Percentiles rank a stretch among this genome's conserved stretches.
phyloP scores from a whole-genome alignment of 2,113 vertebrate genomes.

The Maccullochella peelii region DNA sequence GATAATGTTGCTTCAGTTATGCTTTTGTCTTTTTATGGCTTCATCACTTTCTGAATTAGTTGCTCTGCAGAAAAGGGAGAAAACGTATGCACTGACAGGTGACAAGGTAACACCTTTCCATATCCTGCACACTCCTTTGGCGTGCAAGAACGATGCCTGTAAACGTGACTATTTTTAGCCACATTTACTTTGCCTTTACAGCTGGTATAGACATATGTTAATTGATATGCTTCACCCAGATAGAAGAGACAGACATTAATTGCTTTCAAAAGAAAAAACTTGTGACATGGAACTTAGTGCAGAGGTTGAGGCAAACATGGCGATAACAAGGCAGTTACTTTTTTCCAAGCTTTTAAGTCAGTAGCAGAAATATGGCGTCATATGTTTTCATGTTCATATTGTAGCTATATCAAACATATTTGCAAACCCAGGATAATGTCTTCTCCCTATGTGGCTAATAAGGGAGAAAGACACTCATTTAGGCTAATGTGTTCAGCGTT shows the following conservation, averaged over 20 bases:
- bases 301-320: not conserved
- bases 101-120: constrained; percentile 47
- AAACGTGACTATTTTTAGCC: constrained; percentile 42
- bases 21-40: not conserved
- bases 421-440: not conserved
- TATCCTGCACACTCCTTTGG: not conserved
- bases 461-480: constrained; percentile 41
- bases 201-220: not conserved
- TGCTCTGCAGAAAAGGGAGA: no score
- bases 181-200: not conserved
- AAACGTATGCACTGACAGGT: constrained; percentile 3
- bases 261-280: no score
- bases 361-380: constrained; percentile 3
- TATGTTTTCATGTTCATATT: not conserved
- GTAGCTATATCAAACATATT: not conserved
- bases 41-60: constrained; percentile 19
- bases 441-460: constrained; percentile 8
- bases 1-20: constrained; percentile 12
- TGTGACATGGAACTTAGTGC: no score
- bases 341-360: not conserved
- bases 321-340: not conserved
- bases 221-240: constrained; percentile 18
- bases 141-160: constrained; percentile 34
- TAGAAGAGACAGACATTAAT: no score
- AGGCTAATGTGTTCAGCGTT: constrained; percentile 15